Evolutionary conservation across 2,113 vertebrate genomes (phyloP), one percentile per base, ranked within the genome.

Genomic region (Spheniscus mendiculus): DNA sequence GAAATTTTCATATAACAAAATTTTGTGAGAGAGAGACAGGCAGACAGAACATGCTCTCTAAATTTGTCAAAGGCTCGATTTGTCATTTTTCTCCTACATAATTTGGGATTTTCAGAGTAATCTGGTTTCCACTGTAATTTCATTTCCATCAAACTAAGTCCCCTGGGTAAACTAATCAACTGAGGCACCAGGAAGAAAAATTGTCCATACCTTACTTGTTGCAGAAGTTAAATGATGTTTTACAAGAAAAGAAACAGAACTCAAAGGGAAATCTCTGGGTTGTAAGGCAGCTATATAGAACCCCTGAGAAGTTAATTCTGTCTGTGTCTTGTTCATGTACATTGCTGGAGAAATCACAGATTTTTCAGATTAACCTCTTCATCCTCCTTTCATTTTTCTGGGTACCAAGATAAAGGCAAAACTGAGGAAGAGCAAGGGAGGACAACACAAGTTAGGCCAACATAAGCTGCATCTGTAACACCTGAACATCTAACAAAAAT

Each of bases 81-180:
- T 84, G 40, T 61, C 66, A 67, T 89, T 93, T 91, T 91, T 84
- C 90, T 93, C 65, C 78, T 65, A 66, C 21, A 52, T 74, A 93
- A 94, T 77, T 65, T 58, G 34, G 36, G 58, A 95, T 88, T 88
- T 93, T 79, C 65, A 76, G 70, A 87, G 22, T 80, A 91, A 94
- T 91, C 42, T 81, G 18, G 58, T 91, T 96, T 92, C 80, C 42
- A 78, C 23, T 59, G 34, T 49, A 89, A 85, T 87, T 93, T 91
- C 36, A 94, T 71, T 89, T 81, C 50, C 74, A 89, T 74, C 53
- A 76, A 59, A 87, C 55, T 40, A 79, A 56, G 36, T 80, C 81
- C 47, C 56, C 34, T n/a, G 34, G 13, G 66, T 69, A 55, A 72
- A 82, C 16, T 47, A 78, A 95, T 42, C 83, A 89, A 6, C 80